Base-by-base conservation (phyloP, 2,113 vertebrate genomes). In the Sylvia atricapilla region DNA sequence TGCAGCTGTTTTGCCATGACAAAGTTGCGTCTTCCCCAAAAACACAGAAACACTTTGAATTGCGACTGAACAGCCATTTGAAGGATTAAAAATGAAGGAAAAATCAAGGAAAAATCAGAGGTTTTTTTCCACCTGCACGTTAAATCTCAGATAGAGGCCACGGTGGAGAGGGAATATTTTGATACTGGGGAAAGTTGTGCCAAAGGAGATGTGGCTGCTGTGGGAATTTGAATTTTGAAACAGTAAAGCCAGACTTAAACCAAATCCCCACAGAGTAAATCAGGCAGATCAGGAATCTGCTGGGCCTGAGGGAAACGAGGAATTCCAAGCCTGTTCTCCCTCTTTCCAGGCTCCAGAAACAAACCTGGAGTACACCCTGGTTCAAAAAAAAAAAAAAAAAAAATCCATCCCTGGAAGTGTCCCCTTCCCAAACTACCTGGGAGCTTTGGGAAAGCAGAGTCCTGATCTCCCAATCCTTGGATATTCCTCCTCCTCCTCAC, bases 401-500 rank as follows among this genome's bases (percentile, higher is more conserved):
- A 53, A 22, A 6, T 28, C 3, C 77, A 46, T 20, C 18, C 49
- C 24, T 80, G 75, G 21, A 56, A 63, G 15, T 4, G n/a, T 25
- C n/a, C 63, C 31, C 46, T 22, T 47, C 46, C 84, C 62, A 55
- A 63, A 56, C 3, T 6, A 9, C 11, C 33, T 5, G 23, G 2
- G 35, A 72, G 35, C 7, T 68, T 30, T 52, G 33, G 59, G 56
- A 60, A 55, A 0, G 3, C 47, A 23, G 46, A 41, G 10, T 13
- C 55, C 21, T 20, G 25, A 31, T n/a, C n/a, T 37, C 46, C 49
- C 68, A 56, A 14, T 6, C 56, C 69, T 23, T 46, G 66, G 52
- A 49, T 52, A 15, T 12, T n/a, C n/a, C n/a, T 27, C 11, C 15
- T 18, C 0, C 0, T 1, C 5, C 15, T 30, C 5, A 0, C 58